Evolutionary conservation across 1,140 invertebrate genomes (phyloP), one percentile per base, ranked within the genome.

Genomic region (Micrasema minimum): DNA sequence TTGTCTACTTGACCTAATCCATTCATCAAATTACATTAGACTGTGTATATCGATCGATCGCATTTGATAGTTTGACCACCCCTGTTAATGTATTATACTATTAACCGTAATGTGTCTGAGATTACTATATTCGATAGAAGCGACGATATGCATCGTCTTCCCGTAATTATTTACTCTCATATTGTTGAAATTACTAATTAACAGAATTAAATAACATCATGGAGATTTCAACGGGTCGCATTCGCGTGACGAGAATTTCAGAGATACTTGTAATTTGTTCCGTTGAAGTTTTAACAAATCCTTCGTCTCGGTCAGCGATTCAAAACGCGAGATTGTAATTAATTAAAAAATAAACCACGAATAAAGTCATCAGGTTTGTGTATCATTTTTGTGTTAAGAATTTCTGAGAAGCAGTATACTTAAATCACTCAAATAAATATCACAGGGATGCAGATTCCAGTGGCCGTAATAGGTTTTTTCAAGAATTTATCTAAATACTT

Each of bases 171-270:
- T 64, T 46, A 43, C 14, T 18, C 9, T 10, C 22, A 16, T 31
- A 64, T 46, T 64, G 43, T 64, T 64, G 14, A 31, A 64, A 46
- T 35, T 45, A 31, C 43, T 64, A 48, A 45, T 64, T 64, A 59
- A 41, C n/a, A 10, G 11, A 45, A 48, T 48, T 45, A 46, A 45
- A 64, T n/a, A 46, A 64, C 59, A 64, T 64, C 41, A 46, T 64
- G 59, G 45, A 46, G 12, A 16, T 64, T 38, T 64, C 59, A 64
- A 64, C 59, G 59, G 55, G 37, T 20, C 16, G 10, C 48, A 22
- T 31, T 59, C 55, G 55, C 55, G 55, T 59, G 55, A 59, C 55
- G 18, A 43, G 55, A 38, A 59, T 22, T 43, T 16, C 20, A 16
- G 2, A 22, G 22, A 18, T 18, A 51, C 48, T 51, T 31, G 4